These are phyloP conservation scores for Podarcis cretensis DNA, from an alignment of 2,113 vertebrate species.

Conservation along the genomic window DNA sequence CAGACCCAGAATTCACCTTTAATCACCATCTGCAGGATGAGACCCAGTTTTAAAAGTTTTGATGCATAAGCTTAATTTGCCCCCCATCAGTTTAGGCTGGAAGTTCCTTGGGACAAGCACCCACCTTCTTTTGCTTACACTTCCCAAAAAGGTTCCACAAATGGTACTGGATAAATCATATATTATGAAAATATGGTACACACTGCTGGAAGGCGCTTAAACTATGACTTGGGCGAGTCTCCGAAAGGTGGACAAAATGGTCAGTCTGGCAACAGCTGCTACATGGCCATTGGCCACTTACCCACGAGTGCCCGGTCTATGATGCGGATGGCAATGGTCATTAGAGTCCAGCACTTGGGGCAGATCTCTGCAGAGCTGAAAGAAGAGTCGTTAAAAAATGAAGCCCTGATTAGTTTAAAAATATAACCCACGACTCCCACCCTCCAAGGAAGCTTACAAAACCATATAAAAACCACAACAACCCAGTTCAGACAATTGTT, in stretches of 20 bases:
- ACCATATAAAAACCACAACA: background rate
- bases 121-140: background rate
- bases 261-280: too few relatives aligned
- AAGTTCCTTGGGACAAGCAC: background rate
- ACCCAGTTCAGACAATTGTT: background rate
- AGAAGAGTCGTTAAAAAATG: background rate
- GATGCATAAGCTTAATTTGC: background rate
- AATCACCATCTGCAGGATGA: background rate
- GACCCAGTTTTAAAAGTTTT: background rate
- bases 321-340: slow-evolving; percentile 92
- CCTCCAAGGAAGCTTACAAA: background rate
- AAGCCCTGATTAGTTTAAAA: background rate
- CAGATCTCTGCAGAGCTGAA: slow-evolving; percentile 94
- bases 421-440: rapidly evolving
- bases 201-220: background rate
- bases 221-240: background rate
- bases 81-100: background rate
- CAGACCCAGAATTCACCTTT: background rate
- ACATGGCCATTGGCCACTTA: slow-evolving; percentile 57
- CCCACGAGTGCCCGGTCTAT: slow-evolving; percentile 89
- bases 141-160: background rate
- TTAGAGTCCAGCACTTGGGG: slow-evolving; percentile 93
- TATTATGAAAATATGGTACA: background rate
- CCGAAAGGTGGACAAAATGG: too few relatives aligned
- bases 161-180: background rate